phyloP scores from a whole-genome alignment of 30 jellyfish, hydroid and myxozoan genomes.

The Calvadosia cruxmelitensis region DNA sequence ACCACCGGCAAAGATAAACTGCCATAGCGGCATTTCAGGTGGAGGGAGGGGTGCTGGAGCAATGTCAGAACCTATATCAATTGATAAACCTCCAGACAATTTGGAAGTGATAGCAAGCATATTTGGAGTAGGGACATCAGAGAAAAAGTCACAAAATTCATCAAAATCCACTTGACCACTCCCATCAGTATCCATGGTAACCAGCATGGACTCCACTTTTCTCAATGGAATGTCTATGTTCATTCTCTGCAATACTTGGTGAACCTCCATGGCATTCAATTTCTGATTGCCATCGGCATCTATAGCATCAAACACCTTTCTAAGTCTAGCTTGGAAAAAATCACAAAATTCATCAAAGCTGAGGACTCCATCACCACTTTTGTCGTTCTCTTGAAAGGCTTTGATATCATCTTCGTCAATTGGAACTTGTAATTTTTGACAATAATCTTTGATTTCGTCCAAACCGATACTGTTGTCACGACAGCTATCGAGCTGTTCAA shows the following conservation, averaged over 20 bases:
- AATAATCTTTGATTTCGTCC: constrained; percentile 44
- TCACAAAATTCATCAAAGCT: constrained; percentile 36
- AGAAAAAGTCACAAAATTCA: constrained; percentile 61
- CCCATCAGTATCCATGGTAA: constrained; percentile 54
- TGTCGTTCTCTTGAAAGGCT: constrained; percentile 16
- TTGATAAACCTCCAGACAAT: constrained; percentile 49
- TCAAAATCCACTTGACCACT: constrained; percentile 38
- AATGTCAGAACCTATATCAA: constrained; percentile 69
- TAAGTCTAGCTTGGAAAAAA: constrained; percentile 34
- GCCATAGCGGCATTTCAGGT: constrained; percentile 59
- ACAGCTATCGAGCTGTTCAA: constrained; percentile 32
- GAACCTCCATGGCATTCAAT: constrained; percentile 41
- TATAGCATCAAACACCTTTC: constrained; percentile 30
- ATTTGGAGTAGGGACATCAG: constrained; percentile 68
- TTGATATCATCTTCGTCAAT: constrained; percentile 28
- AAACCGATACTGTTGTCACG: constrained; percentile 45
- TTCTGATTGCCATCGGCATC: constrained; percentile 36
- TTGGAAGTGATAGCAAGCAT: constrained; percentile 32
- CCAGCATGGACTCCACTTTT: constrained; percentile 28
- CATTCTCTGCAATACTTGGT: constrained; percentile 24
- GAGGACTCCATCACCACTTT: constrained; percentile 26
- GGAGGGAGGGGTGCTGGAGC: constrained; percentile 77
- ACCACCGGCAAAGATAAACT: constrained; percentile 79
- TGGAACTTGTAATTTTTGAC: constrained; percentile 24
- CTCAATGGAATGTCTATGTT: constrained; percentile 30